Base-by-base conservation (phyloP, 1,140 invertebrate species). In the Chironomus tepperi region DNA sequence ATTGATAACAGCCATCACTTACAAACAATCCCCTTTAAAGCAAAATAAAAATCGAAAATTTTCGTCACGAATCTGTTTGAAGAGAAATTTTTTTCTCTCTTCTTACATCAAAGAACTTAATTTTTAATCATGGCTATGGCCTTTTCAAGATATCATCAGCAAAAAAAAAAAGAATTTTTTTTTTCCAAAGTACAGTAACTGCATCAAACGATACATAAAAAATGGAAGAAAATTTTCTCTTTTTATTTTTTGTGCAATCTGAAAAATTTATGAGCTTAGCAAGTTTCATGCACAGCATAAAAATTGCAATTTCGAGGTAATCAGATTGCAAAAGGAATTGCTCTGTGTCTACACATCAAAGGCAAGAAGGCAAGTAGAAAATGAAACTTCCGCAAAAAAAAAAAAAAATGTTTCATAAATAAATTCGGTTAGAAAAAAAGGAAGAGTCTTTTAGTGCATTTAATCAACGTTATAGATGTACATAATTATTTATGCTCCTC, bases 191-290 rank as follows among this genome's bases (percentile, higher is more conserved):
- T 34, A 34, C 24, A 9, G 15, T 47, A 10, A 47, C 43, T 47
- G 43, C 43, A 47, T 47, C 43, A 15, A 9, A 47, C 12, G 47
- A 57, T n/a, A 57, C 12, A 57, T 57, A n/a, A 57, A 57, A 57
- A 57, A 57, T 57, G n/a, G 47, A n/a, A n/a, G 47, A 57, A 57
- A 57, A 57, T 57, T n/a, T 57, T 57, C 15, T 57, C 15, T 15
- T 57, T n/a, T 12, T 57, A 9, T 5, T 57, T 47, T 15, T 47
- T 47, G 1, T 47, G 8, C 43, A 34, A 34, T 15, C 15, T 57
- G n/a, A 57, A 70, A 70, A 70, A 70, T 70, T 70, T 70, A 70
- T 70, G 65, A 70, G 19, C 65, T 21, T 21, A 70, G 65, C 65
- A 19, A 70, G 47, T 70, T 21, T 21, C 65, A 21, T 57, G 47